Conservation (phyloP, 2,113 vertebrate species). For the Melanotaenia duboulayi region DNA sequence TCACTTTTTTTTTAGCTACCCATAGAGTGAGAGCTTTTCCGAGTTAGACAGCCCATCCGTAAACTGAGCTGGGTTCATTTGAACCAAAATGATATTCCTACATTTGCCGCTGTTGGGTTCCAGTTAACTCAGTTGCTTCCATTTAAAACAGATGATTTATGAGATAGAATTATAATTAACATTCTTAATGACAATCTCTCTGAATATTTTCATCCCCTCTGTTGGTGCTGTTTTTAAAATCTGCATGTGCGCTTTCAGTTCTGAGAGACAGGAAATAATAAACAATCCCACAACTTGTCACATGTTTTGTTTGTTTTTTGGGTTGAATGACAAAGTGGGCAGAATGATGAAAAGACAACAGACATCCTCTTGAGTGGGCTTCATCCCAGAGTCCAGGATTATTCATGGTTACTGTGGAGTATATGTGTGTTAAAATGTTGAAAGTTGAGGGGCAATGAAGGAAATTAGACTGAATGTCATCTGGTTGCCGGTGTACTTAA, state of each 20-base stretch:
- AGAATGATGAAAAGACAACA: constrained; percentile 1
- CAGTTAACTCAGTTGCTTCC: neutral
- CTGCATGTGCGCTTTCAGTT: neutral
- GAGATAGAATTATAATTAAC: neutral
- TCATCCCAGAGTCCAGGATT: neutral
- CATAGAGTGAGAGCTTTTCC: too few relatives aligned
- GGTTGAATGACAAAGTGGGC: neutral
- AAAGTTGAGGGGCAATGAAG: constrained; percentile 1
- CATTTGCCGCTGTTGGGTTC: neutral
- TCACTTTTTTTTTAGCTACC: too few relatives aligned
- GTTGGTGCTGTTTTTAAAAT: neutral
- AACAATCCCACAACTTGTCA: constrained; percentile 2
- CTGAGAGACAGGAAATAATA: neutral
- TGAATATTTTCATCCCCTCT: neutral
- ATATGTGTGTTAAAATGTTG: neutral
- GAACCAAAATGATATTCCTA: neutral
- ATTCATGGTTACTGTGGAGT: neutral
- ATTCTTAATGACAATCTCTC: too few relatives aligned
- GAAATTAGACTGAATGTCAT: neutral
- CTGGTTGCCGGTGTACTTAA: neutral
- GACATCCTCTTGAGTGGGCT: neutral
- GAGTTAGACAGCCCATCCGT: too few relatives aligned
- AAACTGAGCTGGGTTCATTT: neutral
- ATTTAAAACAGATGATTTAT: neutral
- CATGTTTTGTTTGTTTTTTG: neutral